These are phyloP conservation scores for Eupsilia transversa DNA, from an alignment of 2,888 invertebrate species.

Conservation along the genomic window DNA sequence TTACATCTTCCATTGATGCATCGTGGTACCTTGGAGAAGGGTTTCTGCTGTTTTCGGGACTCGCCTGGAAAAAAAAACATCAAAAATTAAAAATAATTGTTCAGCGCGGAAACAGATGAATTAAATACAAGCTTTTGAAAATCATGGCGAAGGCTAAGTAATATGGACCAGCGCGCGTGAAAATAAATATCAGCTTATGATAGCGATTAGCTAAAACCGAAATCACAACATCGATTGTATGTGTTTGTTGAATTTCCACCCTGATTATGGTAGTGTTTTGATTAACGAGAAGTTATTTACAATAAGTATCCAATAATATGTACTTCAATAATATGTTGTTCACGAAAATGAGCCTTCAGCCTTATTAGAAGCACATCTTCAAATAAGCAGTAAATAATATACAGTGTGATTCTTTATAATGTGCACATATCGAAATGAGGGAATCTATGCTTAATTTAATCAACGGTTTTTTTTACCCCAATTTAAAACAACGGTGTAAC, in stretches of 20 bases:
- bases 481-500: too few species aligned
- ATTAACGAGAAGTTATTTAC: neutral
- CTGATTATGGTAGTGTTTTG: neutral
- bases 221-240: neutral
- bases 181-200: conserved; percentile 12
- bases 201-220: neutral
- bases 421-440: too few species aligned
- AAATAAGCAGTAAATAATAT: neutral
- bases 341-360: neutral
- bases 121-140: neutral
- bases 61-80: conserved; percentile 85
- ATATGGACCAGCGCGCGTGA: neutral
- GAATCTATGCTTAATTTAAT: too few species aligned
- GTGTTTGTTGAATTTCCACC: neutral
- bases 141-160: neutral
- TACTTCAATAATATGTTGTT: neutral
- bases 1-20: conserved; percentile 89
- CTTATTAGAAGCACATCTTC: neutral
- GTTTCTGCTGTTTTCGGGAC: conserved; percentile 89
- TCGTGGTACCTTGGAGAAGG: conserved; percentile 88
- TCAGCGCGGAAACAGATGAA: neutral
- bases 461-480: too few species aligned
- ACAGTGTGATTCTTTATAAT: too few species aligned
- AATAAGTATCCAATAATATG: too few species aligned
- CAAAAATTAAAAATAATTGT: neutral